These are phyloP conservation scores for Hypena proboscidalis DNA, from an alignment of 2,888 invertebrate species.

Conservation along the genomic window DNA sequence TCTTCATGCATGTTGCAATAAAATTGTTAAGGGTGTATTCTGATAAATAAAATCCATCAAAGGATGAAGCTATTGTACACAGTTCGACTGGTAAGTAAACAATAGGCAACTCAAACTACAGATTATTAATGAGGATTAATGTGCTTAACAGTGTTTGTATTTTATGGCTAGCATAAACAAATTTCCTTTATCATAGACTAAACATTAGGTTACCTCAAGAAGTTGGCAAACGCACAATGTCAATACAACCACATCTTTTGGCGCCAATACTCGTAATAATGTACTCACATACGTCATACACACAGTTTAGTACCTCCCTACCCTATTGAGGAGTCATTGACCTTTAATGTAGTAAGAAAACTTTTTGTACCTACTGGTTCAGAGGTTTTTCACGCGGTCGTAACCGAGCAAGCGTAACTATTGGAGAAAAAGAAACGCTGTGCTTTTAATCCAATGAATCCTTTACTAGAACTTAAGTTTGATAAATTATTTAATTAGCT, in stretches of 20 bases:
- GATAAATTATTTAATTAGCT: too few species aligned
- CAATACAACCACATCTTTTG: too few species aligned
- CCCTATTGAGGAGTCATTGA: conserved; percentile 3
- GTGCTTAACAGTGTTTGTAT: conserved; percentile 20
- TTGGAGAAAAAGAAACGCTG: neutral
- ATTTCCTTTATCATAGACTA: conserved; percentile 24
- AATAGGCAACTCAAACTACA: conserved; percentile 2
- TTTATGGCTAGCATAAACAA: conserved; percentile 11
- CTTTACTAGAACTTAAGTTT: too few species aligned
- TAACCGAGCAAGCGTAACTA: conserved; percentile 10
- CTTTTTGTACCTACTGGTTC: conserved; percentile 1
- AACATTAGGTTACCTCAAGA: conserved; percentile 27
- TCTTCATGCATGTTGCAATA: neutral
- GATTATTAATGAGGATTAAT: conserved; percentile 9
- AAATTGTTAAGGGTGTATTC: too few species aligned
- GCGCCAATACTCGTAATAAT: neutral
- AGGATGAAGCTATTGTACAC: conserved; percentile 24
- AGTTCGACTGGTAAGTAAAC: conserved; percentile 30
- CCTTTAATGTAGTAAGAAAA: conserved; percentile 6
- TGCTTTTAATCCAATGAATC: conserved; percentile 2
- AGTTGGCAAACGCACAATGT: conserved; percentile 15
- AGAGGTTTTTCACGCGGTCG: conserved; percentile 1
- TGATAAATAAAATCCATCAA: neutral
- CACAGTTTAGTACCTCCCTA: neutral
- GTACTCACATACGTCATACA: neutral